Conservation (phyloP, 2,797 vertebrate genomes). For the Limosa lapponica region DNA sequence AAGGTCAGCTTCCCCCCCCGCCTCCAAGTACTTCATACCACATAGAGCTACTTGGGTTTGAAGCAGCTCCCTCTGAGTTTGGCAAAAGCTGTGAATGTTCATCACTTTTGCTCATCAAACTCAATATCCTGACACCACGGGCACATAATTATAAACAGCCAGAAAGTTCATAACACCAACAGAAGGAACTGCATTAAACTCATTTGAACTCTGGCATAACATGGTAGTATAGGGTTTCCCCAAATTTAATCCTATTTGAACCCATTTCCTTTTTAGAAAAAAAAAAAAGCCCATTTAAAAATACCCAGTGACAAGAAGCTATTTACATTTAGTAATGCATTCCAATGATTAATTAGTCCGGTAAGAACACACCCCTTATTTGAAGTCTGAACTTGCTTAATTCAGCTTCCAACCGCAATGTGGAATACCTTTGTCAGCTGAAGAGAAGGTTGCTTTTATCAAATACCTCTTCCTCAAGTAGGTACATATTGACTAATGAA, state of each 20-base stretch:
- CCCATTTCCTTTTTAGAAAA: background rate
- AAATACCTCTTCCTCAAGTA: background rate
- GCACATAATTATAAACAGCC: background rate
- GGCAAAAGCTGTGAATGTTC: background rate
- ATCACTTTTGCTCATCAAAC: background rate
- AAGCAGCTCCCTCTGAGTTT: background rate
- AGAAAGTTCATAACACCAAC: background rate
- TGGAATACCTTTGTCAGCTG: background rate
- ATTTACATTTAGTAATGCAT: background rate
- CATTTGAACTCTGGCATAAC: background rate
- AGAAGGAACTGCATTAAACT: background rate
- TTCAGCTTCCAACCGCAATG: background rate
- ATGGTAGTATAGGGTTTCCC: background rate
- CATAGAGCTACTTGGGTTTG: background rate
- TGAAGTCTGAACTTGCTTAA: slow-evolving; percentile 11
- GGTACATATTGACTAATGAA: background rate
- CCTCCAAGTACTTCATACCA: background rate
- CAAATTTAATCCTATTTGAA: background rate
- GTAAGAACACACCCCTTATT: background rate
- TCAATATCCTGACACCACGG: background rate
- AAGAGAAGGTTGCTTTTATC: background rate
- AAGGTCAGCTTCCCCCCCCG: background rate
- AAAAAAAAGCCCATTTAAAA: background rate
- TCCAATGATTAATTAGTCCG: background rate
- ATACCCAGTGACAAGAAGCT: background rate